Evolutionary conservation across 2,797 vertebrate genomes (phyloP).

Genomic region (Rhyacichthys aspro): DNA sequence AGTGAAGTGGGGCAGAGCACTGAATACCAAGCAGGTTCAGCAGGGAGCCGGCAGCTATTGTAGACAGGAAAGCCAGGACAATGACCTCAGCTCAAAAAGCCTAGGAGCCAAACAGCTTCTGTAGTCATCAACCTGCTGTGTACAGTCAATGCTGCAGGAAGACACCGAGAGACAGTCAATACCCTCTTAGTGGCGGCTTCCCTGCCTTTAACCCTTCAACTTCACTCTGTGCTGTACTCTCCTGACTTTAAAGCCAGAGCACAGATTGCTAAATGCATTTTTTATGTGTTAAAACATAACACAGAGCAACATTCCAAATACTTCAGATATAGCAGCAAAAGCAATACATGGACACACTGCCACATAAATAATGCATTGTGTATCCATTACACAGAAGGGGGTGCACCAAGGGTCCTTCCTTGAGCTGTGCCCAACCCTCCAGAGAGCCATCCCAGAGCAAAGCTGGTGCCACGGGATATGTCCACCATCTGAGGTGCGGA

Average conservation of each 20-base stretch:
- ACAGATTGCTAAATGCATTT: conserved; percentile 17
- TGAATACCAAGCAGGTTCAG: conserved; percentile 73
- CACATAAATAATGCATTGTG: conserved; percentile 70
- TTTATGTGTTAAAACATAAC: conserved; percentile 14
- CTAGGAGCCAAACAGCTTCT: conserved; percentile 65
- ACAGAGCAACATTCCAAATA: conserved; percentile 2
- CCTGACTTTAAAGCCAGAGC: neutral
- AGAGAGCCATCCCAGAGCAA: conserved; percentile 52
- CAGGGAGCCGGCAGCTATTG: conserved; percentile 67
- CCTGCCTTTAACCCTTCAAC: conserved; percentile 26
- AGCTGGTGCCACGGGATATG: conserved; percentile 43
- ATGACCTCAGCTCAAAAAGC: conserved; percentile 62
- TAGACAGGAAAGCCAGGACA: conserved; percentile 67
- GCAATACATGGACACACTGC: conserved; percentile 28
- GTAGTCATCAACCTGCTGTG: conserved; percentile 69
- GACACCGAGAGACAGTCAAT: conserved; percentile 62
- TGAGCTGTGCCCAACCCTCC: conserved; percentile 45
- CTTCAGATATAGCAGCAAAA: conserved; percentile 21
- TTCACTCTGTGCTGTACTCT: conserved; percentile 14
- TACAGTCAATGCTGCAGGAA: conserved; percentile 66
- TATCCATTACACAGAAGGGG: conserved; percentile 46
- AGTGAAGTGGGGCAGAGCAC: conserved; percentile 54
- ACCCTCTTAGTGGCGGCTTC: conserved; percentile 33
- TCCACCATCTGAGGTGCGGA: conserved; percentile 58
- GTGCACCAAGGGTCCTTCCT: conserved; percentile 43